Percentiles rank a stretch among this genome's conserved stretches.
These are phyloP conservation scores for Osmoderma eremita DNA, from an alignment of 2,888 invertebrate genomes.

Conservation along the genomic window DNA sequence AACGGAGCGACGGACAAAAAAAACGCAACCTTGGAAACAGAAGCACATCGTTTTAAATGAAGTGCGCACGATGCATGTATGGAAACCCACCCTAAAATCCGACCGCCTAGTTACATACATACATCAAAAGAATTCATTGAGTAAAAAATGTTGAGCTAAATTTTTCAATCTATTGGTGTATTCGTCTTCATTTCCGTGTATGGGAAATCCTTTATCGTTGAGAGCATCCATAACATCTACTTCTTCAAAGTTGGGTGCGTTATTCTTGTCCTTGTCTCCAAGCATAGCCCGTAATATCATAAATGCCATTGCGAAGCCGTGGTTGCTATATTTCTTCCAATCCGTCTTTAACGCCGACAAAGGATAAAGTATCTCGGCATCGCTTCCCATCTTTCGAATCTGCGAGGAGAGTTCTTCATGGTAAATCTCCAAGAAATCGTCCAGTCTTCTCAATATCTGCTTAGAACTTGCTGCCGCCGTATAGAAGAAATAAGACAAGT, in stretches of 20 bases:
- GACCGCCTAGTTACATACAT: background rate
- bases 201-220: constrained; percentile 5
- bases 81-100: too few species aligned
- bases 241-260: constrained; percentile 40
- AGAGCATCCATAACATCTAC: constrained; percentile 28
- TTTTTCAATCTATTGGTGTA: constrained; percentile 41
- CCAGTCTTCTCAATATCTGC: constrained; percentile 52
- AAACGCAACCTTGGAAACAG: too few species aligned
- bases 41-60: too few species aligned
- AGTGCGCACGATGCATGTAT: too few species aligned
- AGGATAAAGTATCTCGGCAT: constrained; percentile 54
- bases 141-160: constrained; percentile 43
- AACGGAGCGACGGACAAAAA: too few species aligned
- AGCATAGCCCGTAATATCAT: constrained; percentile 46
- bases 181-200: constrained; percentile 18
- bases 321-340: constrained; percentile 49
- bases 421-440: constrained; percentile 55
- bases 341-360: constrained; percentile 50
- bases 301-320: constrained; percentile 47
- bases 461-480: constrained; percentile 51
- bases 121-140: constrained; percentile 42
- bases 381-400: constrained; percentile 50
- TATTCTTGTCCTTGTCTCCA: constrained; percentile 41
- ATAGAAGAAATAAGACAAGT: constrained; percentile 56
- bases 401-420: constrained; percentile 52